Evolutionary conservation across 2,113 vertebrate species (phyloP).

Genomic region (Rattus norvegicus): GRCr8 NC_086022.1:138971501-138972000

Average conservation of each 20-base stretch:
- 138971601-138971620: background rate
- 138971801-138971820: background rate
- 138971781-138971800: constrained; percentile 52
- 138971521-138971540: background rate
- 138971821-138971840: constrained; percentile 4
- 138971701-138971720: constrained; percentile 32
- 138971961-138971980: background rate
- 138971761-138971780: background rate
- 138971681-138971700: background rate
- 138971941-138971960: background rate
- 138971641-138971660: background rate
- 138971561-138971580: background rate
- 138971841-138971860: constrained; percentile 2
- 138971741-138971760: background rate
- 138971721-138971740: constrained; percentile 17
- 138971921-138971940: background rate
- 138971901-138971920: background rate
- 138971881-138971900: constrained; percentile 44
- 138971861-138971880: constrained; percentile 64
- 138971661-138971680: constrained; percentile 29
- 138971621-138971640: background rate
- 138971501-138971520: background rate
- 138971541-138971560: background rate
- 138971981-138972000: background rate
- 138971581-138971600: background rate